Conservation (phyloP, 2,113 vertebrate species). For the Psittacus erithacus region DNA sequence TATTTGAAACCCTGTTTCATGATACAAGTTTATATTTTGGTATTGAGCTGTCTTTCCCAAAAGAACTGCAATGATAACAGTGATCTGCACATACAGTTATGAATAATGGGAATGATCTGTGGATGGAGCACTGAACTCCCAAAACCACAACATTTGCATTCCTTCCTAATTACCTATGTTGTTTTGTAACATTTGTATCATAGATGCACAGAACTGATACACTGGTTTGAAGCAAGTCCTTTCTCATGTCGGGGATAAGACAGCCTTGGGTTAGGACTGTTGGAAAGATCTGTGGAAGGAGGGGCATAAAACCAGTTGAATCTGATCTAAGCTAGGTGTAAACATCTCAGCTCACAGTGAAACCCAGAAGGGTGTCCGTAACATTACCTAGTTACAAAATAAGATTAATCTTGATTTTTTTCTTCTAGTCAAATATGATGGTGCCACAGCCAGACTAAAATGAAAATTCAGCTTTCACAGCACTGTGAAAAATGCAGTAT, state of each 20-base stretch:
- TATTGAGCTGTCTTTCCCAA: not conserved
- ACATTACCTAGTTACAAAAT: not conserved
- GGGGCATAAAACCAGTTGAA: not conserved
- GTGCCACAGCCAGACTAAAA: not conserved
- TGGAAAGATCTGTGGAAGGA: not conserved
- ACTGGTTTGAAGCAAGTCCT: not conserved
- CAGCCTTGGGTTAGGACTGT: not conserved
- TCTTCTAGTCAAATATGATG: not conserved
- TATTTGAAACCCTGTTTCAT: not conserved
- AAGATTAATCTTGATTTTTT: not conserved
- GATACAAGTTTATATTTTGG: not conserved
- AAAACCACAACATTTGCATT: not conserved
- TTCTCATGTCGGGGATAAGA: not conserved
- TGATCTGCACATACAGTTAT: not conserved
- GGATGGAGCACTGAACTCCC: not conserved
- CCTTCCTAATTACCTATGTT: not conserved
- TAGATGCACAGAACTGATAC: not conserved
- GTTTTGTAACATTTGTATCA: not conserved
- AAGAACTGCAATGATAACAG: not conserved
- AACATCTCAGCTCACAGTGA: not conserved
- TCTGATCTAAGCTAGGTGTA: not conserved
- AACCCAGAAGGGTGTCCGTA: not conserved
- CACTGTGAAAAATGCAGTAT: not conserved
- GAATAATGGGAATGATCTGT: not conserved
- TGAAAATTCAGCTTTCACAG: not conserved